Evolutionary conservation across 2,113 vertebrate genomes (phyloP), one percentile per base, ranked within the genome.

Genomic region (Varanus salvator): DNA sequence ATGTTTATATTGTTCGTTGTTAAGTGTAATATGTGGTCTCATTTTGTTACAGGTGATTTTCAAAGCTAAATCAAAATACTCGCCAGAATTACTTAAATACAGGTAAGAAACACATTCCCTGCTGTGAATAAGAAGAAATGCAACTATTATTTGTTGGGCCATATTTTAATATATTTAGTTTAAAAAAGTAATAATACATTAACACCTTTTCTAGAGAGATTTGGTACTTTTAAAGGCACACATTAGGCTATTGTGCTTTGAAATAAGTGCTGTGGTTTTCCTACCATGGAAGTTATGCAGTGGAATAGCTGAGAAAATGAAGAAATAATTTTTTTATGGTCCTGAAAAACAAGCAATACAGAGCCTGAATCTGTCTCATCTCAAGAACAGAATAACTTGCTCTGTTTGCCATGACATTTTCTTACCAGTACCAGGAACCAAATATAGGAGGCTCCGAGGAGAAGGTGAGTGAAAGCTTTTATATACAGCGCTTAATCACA

Each of bases 21-120:
- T 38, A 3, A 64, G 15, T 83, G 84, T 93, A 84, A 93, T 89
- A 85, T 74, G 83, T 8, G 12, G 21, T 80, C 34, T 91, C 5
- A 84, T 89, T 91, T 92, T 93, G 17, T 96, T 94, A 77, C 97
- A 99, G 98, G 98, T 99, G 90, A 98, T 99, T 95, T 99, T 99
- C 95, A 99, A 99, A 96, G 98, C 98, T 71, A 99, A 99, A 96
- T 98, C 98, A 8, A 99, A 99, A 92, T 98, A 98, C 84, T 97
- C 98, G 87, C 98, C 98, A 87, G 98, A 99, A 91, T 97, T 99
- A 87, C 95, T 98, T 93, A 98, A 98, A 95, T 99, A 98, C 96
- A 98, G 98, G 98, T 99, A 96, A 97, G 97, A 96, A 83, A 76
- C 82, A 76, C 0, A 0, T 64, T 86, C 57, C 81, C 0, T 71